Conservation (phyloP, 2,888 invertebrate genomes). For the Trichopoda pennipes region DNA sequence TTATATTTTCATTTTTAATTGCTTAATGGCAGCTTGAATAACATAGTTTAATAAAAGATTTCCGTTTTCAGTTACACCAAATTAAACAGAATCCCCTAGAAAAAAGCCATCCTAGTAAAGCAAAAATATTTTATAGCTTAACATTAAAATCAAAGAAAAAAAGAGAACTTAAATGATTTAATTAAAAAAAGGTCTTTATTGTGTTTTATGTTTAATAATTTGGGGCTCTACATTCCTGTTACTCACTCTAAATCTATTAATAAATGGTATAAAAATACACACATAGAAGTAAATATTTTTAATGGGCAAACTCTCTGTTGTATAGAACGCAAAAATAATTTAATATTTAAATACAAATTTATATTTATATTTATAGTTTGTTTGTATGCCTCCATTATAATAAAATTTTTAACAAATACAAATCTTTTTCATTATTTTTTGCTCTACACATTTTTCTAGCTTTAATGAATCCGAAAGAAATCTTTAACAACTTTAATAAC, state of each 20-base stretch:
- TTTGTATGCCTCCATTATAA: constrained; percentile 9
- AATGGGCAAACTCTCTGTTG: constrained; percentile 16
- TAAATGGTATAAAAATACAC: constrained; percentile 23
- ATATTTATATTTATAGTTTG: too few relatives aligned
- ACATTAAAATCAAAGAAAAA: constrained; percentile 30
- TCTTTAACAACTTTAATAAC: neutral
- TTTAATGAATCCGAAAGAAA: constrained; percentile 27
- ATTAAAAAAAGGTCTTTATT: constrained; percentile 47
- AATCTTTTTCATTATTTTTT: neutral
- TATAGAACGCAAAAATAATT: neutral
- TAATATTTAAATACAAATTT: too few relatives aligned
- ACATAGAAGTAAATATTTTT: constrained; percentile 15
- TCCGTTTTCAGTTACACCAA: constrained; percentile 63
- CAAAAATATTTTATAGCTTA: constrained; percentile 33
- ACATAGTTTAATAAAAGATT: constrained; percentile 56
- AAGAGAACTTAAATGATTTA: constrained; percentile 38
- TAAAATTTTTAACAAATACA: constrained; percentile 36
- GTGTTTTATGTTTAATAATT: constrained; percentile 19
- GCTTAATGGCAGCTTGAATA: constrained; percentile 18
- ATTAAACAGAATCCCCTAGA: constrained; percentile 14
- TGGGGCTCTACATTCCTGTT: constrained; percentile 3
- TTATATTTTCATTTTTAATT: constrained; percentile 6
- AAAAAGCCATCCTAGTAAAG: constrained; percentile 6
- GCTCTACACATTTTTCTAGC: neutral
- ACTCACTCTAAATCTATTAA: constrained; percentile 37